A percentile compares a stretch with the other conserved stretches of the same genome.
These are phyloP conservation scores for Sarcophaga peregrina DNA, from an alignment of 1,140 invertebrate species.

Conservation along the genomic window DNA sequence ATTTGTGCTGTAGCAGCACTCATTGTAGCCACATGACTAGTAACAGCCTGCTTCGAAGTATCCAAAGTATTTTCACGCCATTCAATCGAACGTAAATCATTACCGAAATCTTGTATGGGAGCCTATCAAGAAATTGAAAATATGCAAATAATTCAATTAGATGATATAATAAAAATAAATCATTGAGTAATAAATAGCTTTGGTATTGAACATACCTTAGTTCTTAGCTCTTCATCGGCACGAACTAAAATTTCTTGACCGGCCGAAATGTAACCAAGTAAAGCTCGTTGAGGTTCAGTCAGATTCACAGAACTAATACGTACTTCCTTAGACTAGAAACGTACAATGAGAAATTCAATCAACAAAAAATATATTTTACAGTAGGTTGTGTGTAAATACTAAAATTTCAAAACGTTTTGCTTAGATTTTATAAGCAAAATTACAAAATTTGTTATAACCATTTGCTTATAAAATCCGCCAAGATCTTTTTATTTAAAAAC, in stretches of 20 bases:
- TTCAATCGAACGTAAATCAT: conserved; percentile 85
- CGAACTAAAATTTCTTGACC: conserved; percentile 87
- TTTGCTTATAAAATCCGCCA: neutral
- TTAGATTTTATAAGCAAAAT: no score
- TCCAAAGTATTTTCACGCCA: conserved; percentile 95
- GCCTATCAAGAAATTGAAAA: conserved; percentile 66
- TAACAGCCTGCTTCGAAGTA: conserved; percentile 95
- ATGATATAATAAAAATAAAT: neutral
- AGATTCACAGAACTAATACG: conserved; percentile 83
- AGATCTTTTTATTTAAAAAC: conserved; percentile 35
- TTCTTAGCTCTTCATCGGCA: conserved; percentile 84
- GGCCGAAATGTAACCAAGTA: conserved; percentile 88
- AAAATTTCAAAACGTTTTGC: conserved; percentile 9
- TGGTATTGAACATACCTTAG: conserved; percentile 62
- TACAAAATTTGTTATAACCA: no score
- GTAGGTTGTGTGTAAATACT: neutral
- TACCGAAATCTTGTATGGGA: conserved; percentile 83
- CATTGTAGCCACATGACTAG: conserved; percentile 97
- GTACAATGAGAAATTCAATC: neutral
- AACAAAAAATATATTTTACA: neutral
- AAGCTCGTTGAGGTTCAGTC: conserved; percentile 89
- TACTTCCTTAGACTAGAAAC: conserved; percentile 82
- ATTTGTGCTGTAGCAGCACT: conserved; percentile 98
- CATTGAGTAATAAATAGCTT: neutral
- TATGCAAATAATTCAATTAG: neutral